Conservation (phyloP, 2,888 invertebrate genomes). For the Dasypolia templi region DNA sequence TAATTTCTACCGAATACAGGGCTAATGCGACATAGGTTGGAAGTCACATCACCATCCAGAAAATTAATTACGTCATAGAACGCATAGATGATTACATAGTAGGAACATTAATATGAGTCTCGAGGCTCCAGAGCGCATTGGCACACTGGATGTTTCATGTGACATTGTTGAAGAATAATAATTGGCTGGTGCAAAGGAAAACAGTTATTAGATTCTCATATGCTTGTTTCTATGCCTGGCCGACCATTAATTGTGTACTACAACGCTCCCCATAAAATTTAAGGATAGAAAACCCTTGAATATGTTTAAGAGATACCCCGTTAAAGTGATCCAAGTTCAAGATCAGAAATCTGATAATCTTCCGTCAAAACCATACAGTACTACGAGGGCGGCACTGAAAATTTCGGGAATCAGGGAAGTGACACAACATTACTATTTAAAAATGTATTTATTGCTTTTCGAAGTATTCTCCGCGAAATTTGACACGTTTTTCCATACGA, state of each 20-base stretch:
- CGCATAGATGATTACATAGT: slow-evolving; percentile 41
- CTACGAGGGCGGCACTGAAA: too few species aligned
- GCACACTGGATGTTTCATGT: slow-evolving; percentile 20
- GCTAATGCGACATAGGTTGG: neutral
- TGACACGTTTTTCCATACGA: too few species aligned
- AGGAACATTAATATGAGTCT: slow-evolving; percentile 48
- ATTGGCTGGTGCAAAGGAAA: slow-evolving; percentile 28
- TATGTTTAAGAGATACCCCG: neutral
- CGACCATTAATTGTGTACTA: neutral
- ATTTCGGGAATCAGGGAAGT: too few species aligned
- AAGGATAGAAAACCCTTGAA: too few species aligned
- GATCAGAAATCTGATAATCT: neutral
- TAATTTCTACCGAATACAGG: too few species aligned
- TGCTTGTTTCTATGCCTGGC: neutral
- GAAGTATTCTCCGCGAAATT: too few species aligned
- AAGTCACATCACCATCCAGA: neutral
- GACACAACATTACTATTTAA: too few species aligned
- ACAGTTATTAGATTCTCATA: neutral
- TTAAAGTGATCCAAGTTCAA: neutral
- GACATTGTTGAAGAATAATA: slow-evolving; percentile 50
- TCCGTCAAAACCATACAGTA: neutral
- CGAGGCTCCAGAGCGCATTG: slow-evolving; percentile 31
- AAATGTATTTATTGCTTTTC: too few species aligned
- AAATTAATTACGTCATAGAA: slow-evolving; percentile 47
- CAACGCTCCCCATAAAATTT: neutral